A percentile compares a stretch with the other conserved stretches of the same genome.
Conservation (phyloP, 2,797 vertebrate species). For the Spinus olivaceus region DNA sequence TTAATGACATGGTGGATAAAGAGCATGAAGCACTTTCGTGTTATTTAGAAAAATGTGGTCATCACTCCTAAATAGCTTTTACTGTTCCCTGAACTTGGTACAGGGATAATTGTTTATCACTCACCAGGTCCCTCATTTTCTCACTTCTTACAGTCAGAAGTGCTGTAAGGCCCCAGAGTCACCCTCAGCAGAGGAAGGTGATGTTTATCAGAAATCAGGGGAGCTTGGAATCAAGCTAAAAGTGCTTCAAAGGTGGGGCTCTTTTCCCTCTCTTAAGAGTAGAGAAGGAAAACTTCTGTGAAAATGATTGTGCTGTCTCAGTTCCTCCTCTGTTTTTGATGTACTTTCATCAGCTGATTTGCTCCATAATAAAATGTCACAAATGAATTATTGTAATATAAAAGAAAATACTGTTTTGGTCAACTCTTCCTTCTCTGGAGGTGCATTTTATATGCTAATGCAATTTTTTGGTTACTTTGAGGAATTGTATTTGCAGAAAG, state of each 20-base stretch:
- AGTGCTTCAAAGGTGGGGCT: background rate
- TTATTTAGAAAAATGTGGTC: background rate
- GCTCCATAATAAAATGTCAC: background rate
- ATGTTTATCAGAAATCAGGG: background rate
- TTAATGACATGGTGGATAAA: background rate
- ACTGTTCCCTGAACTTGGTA: background rate
- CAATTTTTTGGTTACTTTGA: background rate
- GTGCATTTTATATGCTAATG: background rate
- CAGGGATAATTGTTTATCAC: background rate
- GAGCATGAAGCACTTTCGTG: background rate
- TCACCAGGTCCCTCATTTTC: background rate
- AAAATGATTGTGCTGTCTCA: background rate
- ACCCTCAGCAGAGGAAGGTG: background rate
- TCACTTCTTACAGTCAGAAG: background rate
- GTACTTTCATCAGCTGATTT: background rate
- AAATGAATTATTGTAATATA: background rate
- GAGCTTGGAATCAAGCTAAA: background rate
- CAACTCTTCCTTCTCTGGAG: background rate
- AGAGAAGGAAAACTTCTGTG: background rate
- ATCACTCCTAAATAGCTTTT: background rate
- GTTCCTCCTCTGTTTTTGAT: background rate
- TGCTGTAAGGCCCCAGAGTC: background rate
- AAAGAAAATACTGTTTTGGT: background rate
- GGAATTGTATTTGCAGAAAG: background rate
- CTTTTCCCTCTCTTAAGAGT: background rate